phyloP scores from a whole-genome alignment of 2,113 vertebrate species.

The Hystrix brachyura region DNA sequence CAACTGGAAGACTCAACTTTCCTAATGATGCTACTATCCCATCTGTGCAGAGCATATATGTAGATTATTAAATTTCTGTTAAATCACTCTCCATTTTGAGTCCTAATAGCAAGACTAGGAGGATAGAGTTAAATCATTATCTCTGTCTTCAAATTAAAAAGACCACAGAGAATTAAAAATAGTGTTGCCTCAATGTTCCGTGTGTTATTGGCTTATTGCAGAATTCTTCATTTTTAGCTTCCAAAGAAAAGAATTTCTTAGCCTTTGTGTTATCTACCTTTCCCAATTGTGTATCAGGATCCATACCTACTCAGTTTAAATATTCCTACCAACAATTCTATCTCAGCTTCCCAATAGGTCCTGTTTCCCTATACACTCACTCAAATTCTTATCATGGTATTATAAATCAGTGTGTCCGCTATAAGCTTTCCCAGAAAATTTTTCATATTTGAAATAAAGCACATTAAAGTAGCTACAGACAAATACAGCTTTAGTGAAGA shows the following conservation, averaged over 20 bases:
- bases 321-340: background rate
- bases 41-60: background rate
- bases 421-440: background rate
- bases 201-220: background rate
- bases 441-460: slow-evolving; percentile 65
- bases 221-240: slow-evolving; percentile 48
- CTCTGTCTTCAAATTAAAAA: slow-evolving; percentile 57
- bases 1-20: background rate
- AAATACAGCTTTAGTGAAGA: background rate
- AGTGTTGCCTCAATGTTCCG: background rate
- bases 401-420: background rate
- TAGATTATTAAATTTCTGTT: background rate
- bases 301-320: background rate
- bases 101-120: background rate
- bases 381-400: background rate
- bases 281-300: background rate
- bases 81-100: slow-evolving; percentile 7
- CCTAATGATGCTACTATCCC: background rate
- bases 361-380: background rate
- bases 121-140: slow-evolving; percentile 30
- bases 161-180: slow-evolving; percentile 54
- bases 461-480: background rate
- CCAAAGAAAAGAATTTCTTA: slow-evolving; percentile 58
- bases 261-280: slow-evolving; percentile 45
- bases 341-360: background rate